A percentile compares a stretch with the other conserved stretches of the same genome.
These are phyloP conservation scores for Pteria penguin DNA, from an alignment of 2,888 invertebrate species.

Conservation along the genomic window DNA sequence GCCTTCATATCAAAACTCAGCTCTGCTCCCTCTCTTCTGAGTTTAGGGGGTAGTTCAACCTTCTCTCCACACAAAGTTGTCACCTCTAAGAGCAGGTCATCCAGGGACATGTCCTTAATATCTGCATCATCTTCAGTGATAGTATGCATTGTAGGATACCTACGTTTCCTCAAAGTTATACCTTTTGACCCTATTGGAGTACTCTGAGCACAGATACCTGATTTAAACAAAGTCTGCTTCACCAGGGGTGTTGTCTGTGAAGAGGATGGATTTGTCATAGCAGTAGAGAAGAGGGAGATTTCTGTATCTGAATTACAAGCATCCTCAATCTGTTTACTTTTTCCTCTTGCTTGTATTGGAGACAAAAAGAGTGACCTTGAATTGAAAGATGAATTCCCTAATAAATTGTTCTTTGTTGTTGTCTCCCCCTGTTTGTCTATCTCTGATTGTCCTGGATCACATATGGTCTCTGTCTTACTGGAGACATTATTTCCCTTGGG, in stretches of 20 bases:
- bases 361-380: neutral
- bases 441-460: neutral
- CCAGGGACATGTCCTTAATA: neutral
- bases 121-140: neutral
- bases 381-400: neutral
- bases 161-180: neutral
- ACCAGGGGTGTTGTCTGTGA: neutral
- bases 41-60: neutral
- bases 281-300: neutral
- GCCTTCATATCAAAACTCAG: neutral
- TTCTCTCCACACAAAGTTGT: constrained; percentile 8
- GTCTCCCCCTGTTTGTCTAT: neutral
- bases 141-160: neutral
- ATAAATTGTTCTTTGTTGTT: neutral
- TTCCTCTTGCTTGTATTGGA: neutral
- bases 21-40: constrained; percentile 1
- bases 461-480: neutral
- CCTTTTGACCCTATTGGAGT: neutral
- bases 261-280: neutral
- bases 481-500: neutral
- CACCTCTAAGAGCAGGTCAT: constrained; percentile 19
- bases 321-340: neutral
- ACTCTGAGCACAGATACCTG: neutral
- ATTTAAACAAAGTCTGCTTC: neutral
- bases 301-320: no score